Conservation (phyloP, 2,888 invertebrate genomes). For the Tenthredo mesomela region DNA sequence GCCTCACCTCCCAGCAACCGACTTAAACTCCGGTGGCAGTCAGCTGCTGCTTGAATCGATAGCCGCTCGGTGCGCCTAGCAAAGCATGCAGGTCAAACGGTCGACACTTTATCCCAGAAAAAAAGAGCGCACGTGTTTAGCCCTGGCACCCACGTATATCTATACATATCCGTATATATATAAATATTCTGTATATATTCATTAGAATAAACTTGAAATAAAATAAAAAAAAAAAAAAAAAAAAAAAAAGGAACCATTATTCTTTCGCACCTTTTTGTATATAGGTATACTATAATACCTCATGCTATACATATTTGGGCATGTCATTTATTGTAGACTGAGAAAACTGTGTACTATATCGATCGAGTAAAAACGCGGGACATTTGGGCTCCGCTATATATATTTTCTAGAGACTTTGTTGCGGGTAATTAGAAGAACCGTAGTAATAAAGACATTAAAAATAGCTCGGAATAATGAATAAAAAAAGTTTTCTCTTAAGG, state of each 20-base stretch:
- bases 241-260: background rate
- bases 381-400: conserved; percentile 27
- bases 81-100: conserved; percentile 52
- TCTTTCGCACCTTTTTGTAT: background rate
- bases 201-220: background rate
- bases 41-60: conserved; percentile 70
- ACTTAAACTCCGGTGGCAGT: conserved; percentile 57
- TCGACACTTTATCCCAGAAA: conserved; percentile 36
- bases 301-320: background rate
- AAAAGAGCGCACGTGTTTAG: conserved; percentile 46
- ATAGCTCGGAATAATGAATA: conserved; percentile 23
- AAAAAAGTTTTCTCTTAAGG: background rate
- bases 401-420: background rate
- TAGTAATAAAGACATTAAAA: conserved; percentile 43
- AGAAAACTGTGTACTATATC: conserved; percentile 17
- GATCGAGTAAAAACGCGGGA: conserved; percentile 42
- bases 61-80: conserved; percentile 56
- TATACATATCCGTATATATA: background rate
- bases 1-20: conserved; percentile 46
- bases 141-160: conserved; percentile 17
- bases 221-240: background rate
- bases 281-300: background rate
- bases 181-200: background rate
- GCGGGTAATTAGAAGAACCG: conserved; percentile 19
- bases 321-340: background rate